phyloP scores from a whole-genome alignment of 2,113 vertebrate species.

The Campylorhamphus procurvoides region DNA sequence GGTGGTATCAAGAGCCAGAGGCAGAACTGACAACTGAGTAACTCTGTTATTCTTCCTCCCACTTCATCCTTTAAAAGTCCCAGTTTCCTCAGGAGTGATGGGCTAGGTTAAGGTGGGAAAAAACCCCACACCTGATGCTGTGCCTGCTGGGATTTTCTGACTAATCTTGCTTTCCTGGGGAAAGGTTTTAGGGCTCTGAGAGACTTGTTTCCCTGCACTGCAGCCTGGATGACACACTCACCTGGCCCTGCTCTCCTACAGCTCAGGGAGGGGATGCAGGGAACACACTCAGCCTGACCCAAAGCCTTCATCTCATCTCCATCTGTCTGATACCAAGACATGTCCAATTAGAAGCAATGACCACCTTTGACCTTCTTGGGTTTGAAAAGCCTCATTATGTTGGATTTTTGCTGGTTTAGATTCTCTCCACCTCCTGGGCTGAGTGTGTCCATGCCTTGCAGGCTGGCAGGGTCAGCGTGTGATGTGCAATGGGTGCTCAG shows the following conservation, averaged over 20 bases:
- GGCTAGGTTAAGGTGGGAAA: neutral
- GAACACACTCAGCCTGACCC: neutral
- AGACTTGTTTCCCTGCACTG: neutral
- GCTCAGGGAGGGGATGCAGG: neutral
- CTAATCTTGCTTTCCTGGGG: rapidly evolving
- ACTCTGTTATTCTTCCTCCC: neutral
- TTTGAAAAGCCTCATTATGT: conserved; percentile 13
- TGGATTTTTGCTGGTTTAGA: neutral
- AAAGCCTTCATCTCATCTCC: neutral
- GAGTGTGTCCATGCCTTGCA: neutral
- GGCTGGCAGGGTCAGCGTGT: neutral
- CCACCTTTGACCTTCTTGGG: neutral
- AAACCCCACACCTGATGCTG: neutral
- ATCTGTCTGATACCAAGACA: neutral
- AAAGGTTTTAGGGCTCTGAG: neutral
- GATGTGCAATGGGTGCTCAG: neutral
- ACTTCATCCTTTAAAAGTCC: neutral
- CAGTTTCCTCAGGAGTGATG: neutral
- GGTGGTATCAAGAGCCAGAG: neutral
- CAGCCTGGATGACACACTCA: neutral
- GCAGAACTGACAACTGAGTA: neutral
- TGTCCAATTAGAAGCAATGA: neutral
- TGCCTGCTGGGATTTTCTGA: neutral
- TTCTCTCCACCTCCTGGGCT: neutral
- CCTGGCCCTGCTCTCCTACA: neutral